Percentiles rank a stretch among this genome's conserved stretches.
These are phyloP conservation scores for Mustela nigripes DNA, from an alignment of 2,113 vertebrate genomes.

Conservation along the genomic window DNA sequence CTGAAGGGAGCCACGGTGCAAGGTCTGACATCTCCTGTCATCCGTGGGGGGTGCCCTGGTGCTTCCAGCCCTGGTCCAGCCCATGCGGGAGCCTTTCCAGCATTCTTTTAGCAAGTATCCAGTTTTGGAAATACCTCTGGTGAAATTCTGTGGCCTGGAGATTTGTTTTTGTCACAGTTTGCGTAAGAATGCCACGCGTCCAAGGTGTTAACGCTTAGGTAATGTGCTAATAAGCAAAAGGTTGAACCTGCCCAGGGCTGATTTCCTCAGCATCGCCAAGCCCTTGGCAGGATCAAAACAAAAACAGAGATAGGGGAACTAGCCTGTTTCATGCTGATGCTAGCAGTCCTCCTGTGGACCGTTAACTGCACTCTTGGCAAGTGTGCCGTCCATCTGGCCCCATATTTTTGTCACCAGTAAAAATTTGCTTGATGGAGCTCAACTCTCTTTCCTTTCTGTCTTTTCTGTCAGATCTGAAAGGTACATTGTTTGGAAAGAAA, in stretches of 20 bases:
- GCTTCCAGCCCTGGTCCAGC: neutral
- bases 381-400: slow-evolving; percentile 27
- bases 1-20: neutral
- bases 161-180: slow-evolving; percentile 21
- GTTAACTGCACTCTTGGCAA: slow-evolving; percentile 3
- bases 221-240: neutral
- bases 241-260: neutral
- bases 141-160: slow-evolving; percentile 30
- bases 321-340: neutral
- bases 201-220: neutral
- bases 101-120: neutral
- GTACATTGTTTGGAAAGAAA: slow-evolving; percentile 13
- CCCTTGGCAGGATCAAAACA: slow-evolving; percentile 26
- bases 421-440: slow-evolving; percentile 9
- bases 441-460: neutral
- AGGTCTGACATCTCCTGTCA: neutral
- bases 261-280: slow-evolving; percentile 19
- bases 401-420: slow-evolving; percentile 59
- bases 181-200: neutral
- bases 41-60: neutral
- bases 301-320: slow-evolving; percentile 29
- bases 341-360: neutral
- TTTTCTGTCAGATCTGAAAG: slow-evolving; percentile 51
- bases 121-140: slow-evolving; percentile 12
- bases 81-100: neutral